Conservation (phyloP, 1,140 invertebrate species). For the Orius insidiosus region DNA sequence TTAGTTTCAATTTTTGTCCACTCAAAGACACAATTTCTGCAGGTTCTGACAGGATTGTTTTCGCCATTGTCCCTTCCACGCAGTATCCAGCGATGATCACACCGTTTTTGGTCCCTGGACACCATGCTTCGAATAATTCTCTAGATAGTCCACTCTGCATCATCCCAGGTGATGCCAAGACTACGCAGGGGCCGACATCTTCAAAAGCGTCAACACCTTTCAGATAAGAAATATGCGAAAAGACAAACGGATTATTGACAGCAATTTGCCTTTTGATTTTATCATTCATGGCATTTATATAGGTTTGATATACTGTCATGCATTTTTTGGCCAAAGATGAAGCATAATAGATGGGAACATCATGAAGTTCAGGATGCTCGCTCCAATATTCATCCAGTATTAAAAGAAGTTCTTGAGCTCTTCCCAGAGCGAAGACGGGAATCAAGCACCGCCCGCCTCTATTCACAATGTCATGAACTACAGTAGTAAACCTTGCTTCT, state of each 20-base stretch:
- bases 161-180: conserved; percentile 99
- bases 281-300: conserved; percentile 99
- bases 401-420: conserved; percentile 89
- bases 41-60: conserved; percentile 92
- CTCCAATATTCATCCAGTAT: conserved; percentile 99
- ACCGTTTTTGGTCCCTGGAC: conserved; percentile 92
- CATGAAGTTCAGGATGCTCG: conserved; percentile 92
- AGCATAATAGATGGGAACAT: conserved; percentile 99
- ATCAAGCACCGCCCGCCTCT: conserved; percentile 94
- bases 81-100: conserved; percentile 97
- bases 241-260: conserved; percentile 97
- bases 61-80: conserved; percentile 96
- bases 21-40: conserved; percentile 91
- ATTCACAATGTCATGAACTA: conserved; percentile 91
- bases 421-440: conserved; percentile 93
- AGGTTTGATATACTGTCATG: conserved; percentile 99
- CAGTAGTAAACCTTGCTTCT: conserved; percentile 82
- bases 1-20: conserved; percentile 88
- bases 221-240: conserved; percentile 95
- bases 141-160: conserved; percentile 96
- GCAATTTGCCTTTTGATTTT: conserved; percentile 89
- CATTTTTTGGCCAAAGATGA: conserved; percentile 98
- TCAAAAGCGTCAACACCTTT: conserved; percentile 99
- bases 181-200: conserved; percentile 96
- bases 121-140: conserved; percentile 98